These are phyloP conservation scores for Manis javanica DNA, from an alignment of 2,797 vertebrate genomes.

Conservation along the genomic window DNA sequence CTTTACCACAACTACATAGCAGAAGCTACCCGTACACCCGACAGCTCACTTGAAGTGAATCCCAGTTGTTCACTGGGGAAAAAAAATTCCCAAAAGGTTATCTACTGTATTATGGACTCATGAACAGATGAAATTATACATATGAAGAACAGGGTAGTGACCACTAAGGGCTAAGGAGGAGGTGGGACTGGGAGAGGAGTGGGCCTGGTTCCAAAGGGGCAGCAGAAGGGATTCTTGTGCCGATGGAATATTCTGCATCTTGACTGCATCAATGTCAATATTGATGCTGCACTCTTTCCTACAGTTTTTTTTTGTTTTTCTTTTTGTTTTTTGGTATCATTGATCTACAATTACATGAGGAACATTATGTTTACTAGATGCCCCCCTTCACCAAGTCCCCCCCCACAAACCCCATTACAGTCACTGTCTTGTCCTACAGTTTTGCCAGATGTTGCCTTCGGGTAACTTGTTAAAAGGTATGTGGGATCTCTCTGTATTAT, in stretches of 20 bases:
- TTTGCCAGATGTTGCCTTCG: not conserved
- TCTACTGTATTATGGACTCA: too few species aligned
- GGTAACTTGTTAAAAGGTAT: rapidly evolving
- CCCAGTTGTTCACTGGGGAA: not conserved
- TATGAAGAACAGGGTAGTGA: rapidly evolving
- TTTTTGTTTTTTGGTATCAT: too few species aligned
- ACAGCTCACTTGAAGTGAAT: too few species aligned
- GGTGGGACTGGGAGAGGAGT: rapidly evolving
- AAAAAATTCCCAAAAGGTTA: not conserved
- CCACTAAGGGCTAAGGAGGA: not conserved
- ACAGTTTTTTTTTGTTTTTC: not conserved
- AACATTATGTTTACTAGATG: too few species aligned
- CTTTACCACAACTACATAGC: not conserved
- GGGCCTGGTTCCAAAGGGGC: rapidly evolving
- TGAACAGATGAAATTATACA: not conserved
- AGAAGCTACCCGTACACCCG: rapidly evolving
- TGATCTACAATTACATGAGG: too few species aligned
- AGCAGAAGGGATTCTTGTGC: rapidly evolving
- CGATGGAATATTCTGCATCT: rapidly evolving
- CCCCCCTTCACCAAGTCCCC: too few species aligned
- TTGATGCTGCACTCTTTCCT: rapidly evolving
- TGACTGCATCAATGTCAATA: rapidly evolving
- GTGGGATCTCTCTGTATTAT: not conserved
- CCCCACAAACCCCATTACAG: too few species aligned
- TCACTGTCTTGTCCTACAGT: rapidly evolving